A percentile compares a stretch with the other conserved stretches of the same genome.
Conservation (phyloP, 2,113 vertebrate genomes). For the Paracanthobrama guichenoti region DNA sequence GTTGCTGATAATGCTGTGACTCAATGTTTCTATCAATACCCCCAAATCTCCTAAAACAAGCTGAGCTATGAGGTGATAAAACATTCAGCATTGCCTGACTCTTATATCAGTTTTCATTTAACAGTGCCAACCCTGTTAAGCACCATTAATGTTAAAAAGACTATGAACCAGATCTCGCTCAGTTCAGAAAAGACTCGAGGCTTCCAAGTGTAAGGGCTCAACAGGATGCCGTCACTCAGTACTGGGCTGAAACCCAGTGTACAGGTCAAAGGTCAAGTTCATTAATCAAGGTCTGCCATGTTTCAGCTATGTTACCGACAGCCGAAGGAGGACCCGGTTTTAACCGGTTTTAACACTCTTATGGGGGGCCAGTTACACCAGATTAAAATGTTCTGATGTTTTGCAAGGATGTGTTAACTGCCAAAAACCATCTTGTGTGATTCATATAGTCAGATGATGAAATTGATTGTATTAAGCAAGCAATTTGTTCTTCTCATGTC, state of each 20-base stretch:
- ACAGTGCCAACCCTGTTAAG: not conserved
- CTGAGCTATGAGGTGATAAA: not conserved
- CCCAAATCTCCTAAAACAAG: not conserved
- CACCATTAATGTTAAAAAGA: not conserved
- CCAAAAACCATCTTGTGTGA: not conserved
- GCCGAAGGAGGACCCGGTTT: not conserved
- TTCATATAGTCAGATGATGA: not conserved
- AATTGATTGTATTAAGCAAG: not conserved
- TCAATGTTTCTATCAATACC: not conserved
- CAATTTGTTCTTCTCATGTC: not conserved
- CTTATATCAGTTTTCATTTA: not conserved
- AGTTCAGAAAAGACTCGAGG: not conserved
- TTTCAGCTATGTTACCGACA: conserved; percentile 5
- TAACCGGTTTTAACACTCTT: not conserved
- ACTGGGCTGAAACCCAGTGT: conserved; percentile 5
- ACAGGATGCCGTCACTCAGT: conserved; percentile 42
- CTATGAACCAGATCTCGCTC: not conserved
- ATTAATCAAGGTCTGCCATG: conserved; percentile 42
- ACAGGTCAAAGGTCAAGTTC: conserved; percentile 36
- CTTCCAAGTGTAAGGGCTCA: not conserved
- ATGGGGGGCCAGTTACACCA: not conserved
- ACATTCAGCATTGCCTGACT: not conserved
- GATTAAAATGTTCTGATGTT: not conserved
- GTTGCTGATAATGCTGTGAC: not conserved
- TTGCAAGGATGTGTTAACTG: not conserved